Evolutionary conservation across 2,888 invertebrate species (phyloP).

Genomic region (Himalopsyche anomala): DNA sequence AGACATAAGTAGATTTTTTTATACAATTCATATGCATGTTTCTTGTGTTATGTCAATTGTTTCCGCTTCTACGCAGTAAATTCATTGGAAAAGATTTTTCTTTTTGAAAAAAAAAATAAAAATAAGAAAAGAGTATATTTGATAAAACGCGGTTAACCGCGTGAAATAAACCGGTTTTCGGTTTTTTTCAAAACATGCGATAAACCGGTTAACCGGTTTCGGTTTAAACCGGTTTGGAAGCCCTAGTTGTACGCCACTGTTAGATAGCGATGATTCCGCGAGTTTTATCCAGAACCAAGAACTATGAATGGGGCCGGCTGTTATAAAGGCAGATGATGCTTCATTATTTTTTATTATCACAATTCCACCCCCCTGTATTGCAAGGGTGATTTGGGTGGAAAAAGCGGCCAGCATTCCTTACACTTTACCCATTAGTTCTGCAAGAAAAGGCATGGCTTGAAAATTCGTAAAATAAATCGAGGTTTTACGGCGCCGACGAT

Average conservation of each 20-base stretch:
- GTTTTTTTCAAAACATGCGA: too few relatives aligned
- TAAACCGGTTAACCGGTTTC: too few relatives aligned
- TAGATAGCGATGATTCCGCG: background rate
- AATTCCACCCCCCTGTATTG: conserved; percentile 52
- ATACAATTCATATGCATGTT: too few relatives aligned
- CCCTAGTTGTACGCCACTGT: conserved; percentile 3
- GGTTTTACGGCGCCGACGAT: background rate
- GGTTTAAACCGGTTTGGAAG: too few relatives aligned
- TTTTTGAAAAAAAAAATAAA: too few relatives aligned
- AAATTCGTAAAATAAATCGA: conserved; percentile 28
- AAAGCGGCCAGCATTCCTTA: background rate
- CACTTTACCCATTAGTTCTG: conserved; percentile 37
- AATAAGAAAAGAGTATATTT: too few relatives aligned
- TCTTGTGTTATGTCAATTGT: too few relatives aligned
- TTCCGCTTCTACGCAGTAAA: too few relatives aligned
- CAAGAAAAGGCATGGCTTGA: conserved; percentile 6
- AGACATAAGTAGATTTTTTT: too few relatives aligned
- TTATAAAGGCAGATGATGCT: conserved; percentile 55
- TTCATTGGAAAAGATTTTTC: too few relatives aligned
- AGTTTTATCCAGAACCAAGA: conserved; percentile 24
- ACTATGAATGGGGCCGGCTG: conserved; percentile 8
- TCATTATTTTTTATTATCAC: conserved; percentile 65
- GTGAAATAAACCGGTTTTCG: too few relatives aligned
- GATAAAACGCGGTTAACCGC: too few relatives aligned
- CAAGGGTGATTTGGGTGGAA: background rate